Evolutionary conservation across 2,113 vertebrate species (phyloP), one percentile per base, ranked within the genome.

Genomic region (Poecilia latipinna): DNA sequence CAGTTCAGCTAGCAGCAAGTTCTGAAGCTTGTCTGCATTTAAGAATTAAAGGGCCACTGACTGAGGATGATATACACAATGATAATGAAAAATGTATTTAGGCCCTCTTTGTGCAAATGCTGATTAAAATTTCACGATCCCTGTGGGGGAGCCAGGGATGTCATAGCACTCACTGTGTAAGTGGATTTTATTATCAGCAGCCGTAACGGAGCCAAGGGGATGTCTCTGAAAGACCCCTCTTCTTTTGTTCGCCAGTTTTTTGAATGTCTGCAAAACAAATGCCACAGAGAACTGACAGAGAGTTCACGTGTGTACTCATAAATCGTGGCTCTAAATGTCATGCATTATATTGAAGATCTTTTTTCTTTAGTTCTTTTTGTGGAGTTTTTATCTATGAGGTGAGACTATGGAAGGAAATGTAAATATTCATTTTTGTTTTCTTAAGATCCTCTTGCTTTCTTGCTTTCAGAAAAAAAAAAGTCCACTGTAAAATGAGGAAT

Each of bases 51-150:
- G 70, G 65, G 67, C 35, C 4, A 54, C 60, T 71, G 78, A 85
- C 67, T 37, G 44, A 29, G 61, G 65, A 83, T 82, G 83, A 91
- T 84, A 83, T 85, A 63, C 74, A 78, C 75, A 72, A 86, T 61
- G 29, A 79, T 44, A 68, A 90, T 88, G 62, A 90, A 88, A 91
- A 85, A 90, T 90, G 73, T 61, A 86, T 86, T 71, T 37, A 61
- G 78, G 31, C 67, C 65, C 61, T 83, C 78, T 84, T 86, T 86
- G 83, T 84, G 85, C 78, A 78, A 74, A 15, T 3, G 22, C 67
- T 64, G 72, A 90, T 92, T 72, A 88, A 91, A 86, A 70, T 88
- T 86, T 80, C 29, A 92, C 84, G 80, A 84, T 80, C 61, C 62
- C 77, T 48, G 42, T 72, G 75, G 70, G 70, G 82, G 61, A 65